Evolutionary conservation across 2,888 invertebrate genomes (phyloP), one percentile per base, ranked within the genome.

Genomic region (Drosophila prolongata): DNA sequence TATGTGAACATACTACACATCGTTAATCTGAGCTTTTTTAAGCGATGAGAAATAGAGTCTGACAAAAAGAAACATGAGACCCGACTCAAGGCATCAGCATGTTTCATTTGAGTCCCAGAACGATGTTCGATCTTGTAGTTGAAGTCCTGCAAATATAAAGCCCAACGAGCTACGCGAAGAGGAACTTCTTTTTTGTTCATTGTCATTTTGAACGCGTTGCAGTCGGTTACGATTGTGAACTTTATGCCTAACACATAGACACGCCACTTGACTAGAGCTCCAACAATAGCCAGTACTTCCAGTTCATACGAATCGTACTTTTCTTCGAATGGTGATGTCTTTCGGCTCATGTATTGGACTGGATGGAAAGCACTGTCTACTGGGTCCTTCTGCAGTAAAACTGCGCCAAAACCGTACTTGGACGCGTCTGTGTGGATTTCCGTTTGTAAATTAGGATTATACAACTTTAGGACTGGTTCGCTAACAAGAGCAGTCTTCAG

Each of bases 91-190:
- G 19, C 3, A 50, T 37, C 50, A 19, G 19, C 14, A 47, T 47
- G 46, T 16, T 30, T 47, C 30, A 47, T 47, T 47, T 47, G 19
- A 11, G n/a, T 11, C 37, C 50, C 50, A 1, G 54, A 61, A 10
- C 54, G 30, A 34, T 61, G 54, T 13, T 61, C 61, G 4, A 61
- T 61, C 13, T 61, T 24, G 30, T 54, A 61, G 6, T 61, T 24
- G 16, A 61, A 61, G n/a, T 54, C 54, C 38, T 61, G 61, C 14
- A 61, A 42, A 14, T 47, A 60, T 44, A 53, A 52, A 16, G 53
- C 47, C 47, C 53, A 61, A 19, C 40, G 14, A 11, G 14, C 37
- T 27, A 52, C 37, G 10, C 43, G n/a, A 30, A 30, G 47, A 11
- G 47, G 47, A 14, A 47, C 47, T 14, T 47, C 16, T 16, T 42